phyloP scores from a whole-genome alignment of 1,140 invertebrate species.

The Diorhabda sublineata region DNA sequence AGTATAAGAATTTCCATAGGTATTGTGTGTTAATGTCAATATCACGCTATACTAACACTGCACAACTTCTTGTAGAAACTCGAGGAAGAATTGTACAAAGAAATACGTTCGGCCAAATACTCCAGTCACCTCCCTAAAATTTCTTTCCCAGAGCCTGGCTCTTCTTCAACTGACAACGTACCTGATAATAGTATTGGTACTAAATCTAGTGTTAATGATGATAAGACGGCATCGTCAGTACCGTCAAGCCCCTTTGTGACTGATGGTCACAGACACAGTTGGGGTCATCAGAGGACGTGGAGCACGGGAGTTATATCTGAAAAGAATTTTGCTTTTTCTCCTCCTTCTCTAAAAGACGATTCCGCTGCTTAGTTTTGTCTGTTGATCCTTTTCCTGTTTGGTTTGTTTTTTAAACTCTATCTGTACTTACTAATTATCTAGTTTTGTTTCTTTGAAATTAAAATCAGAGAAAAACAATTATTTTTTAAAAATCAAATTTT shows the following conservation, averaged over 20 bases:
- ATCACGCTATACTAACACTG: conserved; percentile 11
- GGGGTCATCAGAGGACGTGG: conserved; percentile 43
- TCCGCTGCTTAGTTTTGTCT: conserved; percentile 26
- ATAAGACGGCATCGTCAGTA: conserved; percentile 23
- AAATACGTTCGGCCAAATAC: conserved; percentile 28
- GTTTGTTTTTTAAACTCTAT: background rate
- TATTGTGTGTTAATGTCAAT: background rate
- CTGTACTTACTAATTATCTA: too few species aligned
- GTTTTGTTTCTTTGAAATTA: too few species aligned
- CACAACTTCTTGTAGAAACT: conserved; percentile 36
- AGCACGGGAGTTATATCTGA: conserved; percentile 31
- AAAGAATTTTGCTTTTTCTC: conserved; percentile 13
- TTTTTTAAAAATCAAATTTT: too few species aligned
- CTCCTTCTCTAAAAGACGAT: conserved; percentile 16
- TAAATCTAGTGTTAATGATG: background rate
- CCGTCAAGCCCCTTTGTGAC: conserved; percentile 37
- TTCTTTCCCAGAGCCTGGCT: conserved; percentile 23
- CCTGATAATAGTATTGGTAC: background rate
- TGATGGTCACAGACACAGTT: conserved; percentile 27
- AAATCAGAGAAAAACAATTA: too few species aligned
- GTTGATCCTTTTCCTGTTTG: background rate
- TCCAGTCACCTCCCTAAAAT: conserved; percentile 30
- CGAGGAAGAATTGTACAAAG: conserved; percentile 35
- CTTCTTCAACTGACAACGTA: conserved; percentile 23
- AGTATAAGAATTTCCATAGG: too few species aligned